Conservation (phyloP, 2,888 invertebrate genomes). For the Melinaea marsaeus region DNA sequence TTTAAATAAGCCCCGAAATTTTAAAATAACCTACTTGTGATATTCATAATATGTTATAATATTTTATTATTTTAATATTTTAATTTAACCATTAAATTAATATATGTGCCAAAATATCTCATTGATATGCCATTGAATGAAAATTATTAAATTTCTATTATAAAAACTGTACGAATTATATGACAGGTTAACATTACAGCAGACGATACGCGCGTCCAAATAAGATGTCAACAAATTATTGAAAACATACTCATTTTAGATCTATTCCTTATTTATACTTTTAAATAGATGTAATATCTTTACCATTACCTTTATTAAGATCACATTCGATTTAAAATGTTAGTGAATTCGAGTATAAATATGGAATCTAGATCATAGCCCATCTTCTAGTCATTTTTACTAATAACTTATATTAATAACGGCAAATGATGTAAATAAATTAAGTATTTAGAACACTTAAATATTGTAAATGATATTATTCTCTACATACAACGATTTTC, state of each 20-base stretch:
- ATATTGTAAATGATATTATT: conserved; percentile 36
- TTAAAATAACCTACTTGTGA: conserved; percentile 16
- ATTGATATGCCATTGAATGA: conserved; percentile 14
- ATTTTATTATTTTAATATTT: conserved; percentile 13
- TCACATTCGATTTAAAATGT: conserved; percentile 38
- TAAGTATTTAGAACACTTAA: conserved; percentile 42
- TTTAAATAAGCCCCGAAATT: conserved; percentile 11
- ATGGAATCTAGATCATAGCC: conserved; percentile 11
- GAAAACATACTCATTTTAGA: conserved; percentile 15
- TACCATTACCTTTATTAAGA: conserved; percentile 10
- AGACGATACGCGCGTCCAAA: conserved; percentile 39
- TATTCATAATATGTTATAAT: conserved; percentile 17
- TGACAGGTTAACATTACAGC: conserved; percentile 57
- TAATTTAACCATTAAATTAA: conserved; percentile 20
- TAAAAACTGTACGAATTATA: conserved; percentile 64
- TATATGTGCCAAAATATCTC: conserved; percentile 12
- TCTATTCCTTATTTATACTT: conserved; percentile 7
- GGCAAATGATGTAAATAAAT: conserved; percentile 39
- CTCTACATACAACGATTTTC: conserved; percentile 60
- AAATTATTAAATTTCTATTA: conserved; percentile 26
- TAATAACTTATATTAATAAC: conserved; percentile 24
- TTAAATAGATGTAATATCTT: conserved; percentile 7
- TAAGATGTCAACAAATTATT: conserved; percentile 42
- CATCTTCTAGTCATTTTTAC: conserved; percentile 41
- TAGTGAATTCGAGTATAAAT: conserved; percentile 18